These are phyloP conservation scores for Dasypolia templi DNA, from an alignment of 2,888 invertebrate genomes.

Conservation along the genomic window DNA sequence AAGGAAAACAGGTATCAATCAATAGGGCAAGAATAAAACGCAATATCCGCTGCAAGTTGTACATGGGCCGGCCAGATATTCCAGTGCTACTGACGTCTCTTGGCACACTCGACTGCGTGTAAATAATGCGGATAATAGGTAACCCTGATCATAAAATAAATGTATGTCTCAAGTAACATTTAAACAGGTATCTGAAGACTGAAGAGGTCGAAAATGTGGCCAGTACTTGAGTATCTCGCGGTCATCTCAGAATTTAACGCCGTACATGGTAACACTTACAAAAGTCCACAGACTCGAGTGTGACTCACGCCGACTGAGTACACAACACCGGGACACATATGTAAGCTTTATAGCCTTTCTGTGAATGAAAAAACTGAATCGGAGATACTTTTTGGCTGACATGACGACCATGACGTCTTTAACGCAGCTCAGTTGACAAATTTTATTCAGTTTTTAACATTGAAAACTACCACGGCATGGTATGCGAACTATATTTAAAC, in stretches of 20 bases:
- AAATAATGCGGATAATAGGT: slow-evolving; percentile 7
- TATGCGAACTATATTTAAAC: slow-evolving; percentile 44
- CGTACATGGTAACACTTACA: slow-evolving; percentile 80
- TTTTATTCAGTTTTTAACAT: slow-evolving; percentile 35
- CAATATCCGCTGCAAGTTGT: slow-evolving; percentile 7
- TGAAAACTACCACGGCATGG: slow-evolving; percentile 21
- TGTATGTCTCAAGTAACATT: slow-evolving; percentile 44
- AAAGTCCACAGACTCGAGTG: slow-evolving; percentile 74
- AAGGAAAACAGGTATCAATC: not conserved
- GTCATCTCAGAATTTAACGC: slow-evolving; percentile 66
- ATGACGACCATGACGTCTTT: slow-evolving; percentile 19
- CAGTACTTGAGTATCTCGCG: slow-evolving; percentile 59
- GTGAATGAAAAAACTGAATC: slow-evolving; percentile 54
- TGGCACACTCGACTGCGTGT: not conserved
- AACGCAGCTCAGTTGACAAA: slow-evolving; percentile 11
- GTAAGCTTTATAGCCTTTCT: slow-evolving; percentile 62
- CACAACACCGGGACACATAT: slow-evolving; percentile 66
- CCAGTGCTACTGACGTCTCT: not conserved
- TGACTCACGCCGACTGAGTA: slow-evolving; percentile 75
- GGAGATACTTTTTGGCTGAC: slow-evolving; percentile 17
- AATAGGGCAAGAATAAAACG: slow-evolving; percentile 14
- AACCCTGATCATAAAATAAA: slow-evolving; percentile 9
- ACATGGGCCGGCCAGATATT: not conserved
- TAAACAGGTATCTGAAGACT: slow-evolving; percentile 31
- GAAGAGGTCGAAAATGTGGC: slow-evolving; percentile 34